Evolutionary conservation across 2,113 vertebrate species (phyloP), one percentile per base, ranked within the genome.

Genomic region (Passer domesticus): DNA sequence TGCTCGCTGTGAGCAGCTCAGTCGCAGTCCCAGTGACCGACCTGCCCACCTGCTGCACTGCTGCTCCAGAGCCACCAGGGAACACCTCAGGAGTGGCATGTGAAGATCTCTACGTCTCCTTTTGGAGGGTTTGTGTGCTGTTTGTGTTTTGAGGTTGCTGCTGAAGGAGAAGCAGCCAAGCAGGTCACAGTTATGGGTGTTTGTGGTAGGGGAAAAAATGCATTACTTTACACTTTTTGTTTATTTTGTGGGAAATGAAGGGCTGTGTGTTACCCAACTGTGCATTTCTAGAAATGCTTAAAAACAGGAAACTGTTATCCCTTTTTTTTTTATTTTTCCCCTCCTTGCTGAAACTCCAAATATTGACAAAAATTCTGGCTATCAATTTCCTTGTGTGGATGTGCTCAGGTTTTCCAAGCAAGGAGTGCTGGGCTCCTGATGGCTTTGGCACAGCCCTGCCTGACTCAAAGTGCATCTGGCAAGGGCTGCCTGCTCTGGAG

Each of bases 211-310:
- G 56, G 41, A 46, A 96, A 87, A 94, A 95, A 88, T 44, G 82
- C 76, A 56, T 82, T 95, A 63, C 79, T 95, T 96, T 66, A 83
- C 52, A 16, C 85, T 90, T 88, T 77, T 23, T 96, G 79, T 96
- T 93, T 95, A 37, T 87, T 94, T 92, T 94, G 95, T 94, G 95
- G 94, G 90, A 90, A 93, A 66, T 3, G 27, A 11, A 88, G 47
- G 59, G 11, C 85, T 56, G 39, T 55, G 83, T 86, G 37, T 92
- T 93, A 90, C 87, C 85, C 58, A 92, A 62, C 50, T 35, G 4
- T 68, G 76, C 90, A 75, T 93, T 93, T 95, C 92, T 96, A 94
- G 92, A 93, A 93, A 91, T 74, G 92, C 94, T 97, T 96, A 66
- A 96, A 94, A 96, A n/a, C 95, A 97, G 96, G 94, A 93, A 94